Evolutionary conservation across 2,888 invertebrate genomes (phyloP).

Genomic region (Hydraecia micacea): DNA sequence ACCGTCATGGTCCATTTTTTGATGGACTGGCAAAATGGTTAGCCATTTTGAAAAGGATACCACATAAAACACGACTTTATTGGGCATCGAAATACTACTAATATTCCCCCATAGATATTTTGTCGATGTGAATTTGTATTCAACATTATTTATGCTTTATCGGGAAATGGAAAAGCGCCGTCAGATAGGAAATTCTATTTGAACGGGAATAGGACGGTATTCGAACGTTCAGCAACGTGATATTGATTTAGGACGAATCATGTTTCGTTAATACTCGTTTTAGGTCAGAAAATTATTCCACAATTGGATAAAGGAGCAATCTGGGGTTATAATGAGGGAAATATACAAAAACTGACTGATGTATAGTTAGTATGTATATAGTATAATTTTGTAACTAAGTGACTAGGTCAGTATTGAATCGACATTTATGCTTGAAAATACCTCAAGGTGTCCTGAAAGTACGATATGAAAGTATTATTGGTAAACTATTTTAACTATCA

Average conservation of each 20-base stretch:
- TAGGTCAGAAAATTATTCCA: conserved; percentile 10
- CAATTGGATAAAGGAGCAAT: conserved; percentile 3
- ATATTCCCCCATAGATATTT: conserved; percentile 14
- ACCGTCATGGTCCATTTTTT: background rate
- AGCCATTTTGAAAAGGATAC: background rate
- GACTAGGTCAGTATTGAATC: background rate
- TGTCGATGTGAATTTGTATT: conserved; percentile 31
- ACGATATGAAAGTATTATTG: background rate
- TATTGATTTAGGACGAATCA: conserved; percentile 57
- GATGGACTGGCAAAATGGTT: too few species aligned
- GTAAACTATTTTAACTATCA: background rate
- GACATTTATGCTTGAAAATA: background rate
- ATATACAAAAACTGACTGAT: background rate
- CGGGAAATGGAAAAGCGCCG: conserved; percentile 54
- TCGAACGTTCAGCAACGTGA: conserved; percentile 22
- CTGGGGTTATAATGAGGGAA: background rate
- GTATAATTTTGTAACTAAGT: background rate
- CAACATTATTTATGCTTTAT: conserved; percentile 48
- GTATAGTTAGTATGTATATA: too few species aligned
- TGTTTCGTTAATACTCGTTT: conserved; percentile 38
- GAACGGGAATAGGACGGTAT: conserved; percentile 45
- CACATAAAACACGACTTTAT: background rate
- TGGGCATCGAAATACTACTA: background rate
- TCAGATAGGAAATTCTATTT: conserved; percentile 61
- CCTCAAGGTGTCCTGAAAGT: background rate